Evolutionary conservation across 1,140 invertebrate species (phyloP).

Genomic region (Bombus turneri): DNA sequence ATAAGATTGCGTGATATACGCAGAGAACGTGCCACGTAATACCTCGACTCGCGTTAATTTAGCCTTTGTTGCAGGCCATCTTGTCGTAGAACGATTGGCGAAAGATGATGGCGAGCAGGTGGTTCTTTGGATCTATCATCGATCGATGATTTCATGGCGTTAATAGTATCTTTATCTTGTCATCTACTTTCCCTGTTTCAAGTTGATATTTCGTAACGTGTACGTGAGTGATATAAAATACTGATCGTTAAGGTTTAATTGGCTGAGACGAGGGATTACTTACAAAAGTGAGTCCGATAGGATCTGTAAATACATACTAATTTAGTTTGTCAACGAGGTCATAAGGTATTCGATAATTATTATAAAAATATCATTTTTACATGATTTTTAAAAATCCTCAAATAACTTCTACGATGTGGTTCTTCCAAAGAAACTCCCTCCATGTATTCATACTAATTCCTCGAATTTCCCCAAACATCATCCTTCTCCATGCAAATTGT

Average conservation of each 20-base stretch:
- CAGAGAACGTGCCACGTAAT: conserved; percentile 51
- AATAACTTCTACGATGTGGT: no score
- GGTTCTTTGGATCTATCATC: not conserved
- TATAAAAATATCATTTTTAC: not conserved
- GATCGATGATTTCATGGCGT: not conserved
- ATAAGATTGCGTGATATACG: conserved; percentile 56
- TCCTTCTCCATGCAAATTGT: no score
- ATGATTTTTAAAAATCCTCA: no score
- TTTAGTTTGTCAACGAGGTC: not conserved
- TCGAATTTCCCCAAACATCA: no score
- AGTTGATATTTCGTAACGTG: not conserved
- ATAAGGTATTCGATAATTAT: not conserved
- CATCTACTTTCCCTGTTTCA: not conserved
- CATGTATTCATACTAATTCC: no score
- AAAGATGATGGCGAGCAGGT: not conserved
- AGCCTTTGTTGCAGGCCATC: not conserved
- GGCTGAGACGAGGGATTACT: not conserved
- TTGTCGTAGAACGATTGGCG: not conserved
- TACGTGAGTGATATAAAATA: not conserved
- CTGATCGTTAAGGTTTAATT: not conserved
- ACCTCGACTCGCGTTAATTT: conserved; percentile 7
- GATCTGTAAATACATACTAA: not conserved
- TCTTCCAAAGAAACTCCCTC: no score
- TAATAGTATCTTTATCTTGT: not conserved
- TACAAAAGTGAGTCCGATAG: not conserved